Evolutionary conservation across 2,797 vertebrate genomes (phyloP), one percentile per base, ranked within the genome.

Genomic region (Enteromius paludinosus): DNA sequence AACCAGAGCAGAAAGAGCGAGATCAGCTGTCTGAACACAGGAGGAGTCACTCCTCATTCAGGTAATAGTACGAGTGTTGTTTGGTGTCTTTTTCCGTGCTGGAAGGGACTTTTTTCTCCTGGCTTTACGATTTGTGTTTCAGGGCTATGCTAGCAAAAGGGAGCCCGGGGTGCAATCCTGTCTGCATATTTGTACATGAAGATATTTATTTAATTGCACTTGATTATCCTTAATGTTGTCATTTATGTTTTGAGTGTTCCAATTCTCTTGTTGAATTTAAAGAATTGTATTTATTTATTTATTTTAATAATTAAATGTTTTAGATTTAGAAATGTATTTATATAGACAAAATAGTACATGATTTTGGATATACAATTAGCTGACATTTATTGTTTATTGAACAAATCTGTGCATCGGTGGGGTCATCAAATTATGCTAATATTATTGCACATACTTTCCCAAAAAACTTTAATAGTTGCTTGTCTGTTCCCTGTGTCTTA

Each of bases 21-120:
- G 54, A 23, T 71, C 76, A 78, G 43, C 28, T 78, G 76, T 78
- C 62, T 78, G 61, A 65, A 23, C 43, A 49, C 28, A 52, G 28
- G 71, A 73, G 17, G 10, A 14, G 5, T 56, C 30, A 38, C 56
- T 41, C 38, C 35, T 66, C 25, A 38, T 52, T 28, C 59, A 78
- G 35, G 78, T 79, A n/a, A 43, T 30, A 20, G 41, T 41, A 5
- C 35, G 20, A 15, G 62, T 15, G 41, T 61, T 78, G 61, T 49
- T 49, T 11, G 49, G n/a, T 11, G 3, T 18, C 3, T 33, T 65
- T 78, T 54, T 54, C n/a, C 47, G 41, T 56, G 15, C 65, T n/a
- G 23, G 43, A 28, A 28, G 3, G 28, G 54, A 33, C 6, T 61
- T 61, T 70, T 5, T 61, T 20, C 41, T 72, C 68, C 23, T 30